Base-by-base conservation (phyloP, 2,797 vertebrate genomes). In the Enteromius afrohamiltoni region DNA sequence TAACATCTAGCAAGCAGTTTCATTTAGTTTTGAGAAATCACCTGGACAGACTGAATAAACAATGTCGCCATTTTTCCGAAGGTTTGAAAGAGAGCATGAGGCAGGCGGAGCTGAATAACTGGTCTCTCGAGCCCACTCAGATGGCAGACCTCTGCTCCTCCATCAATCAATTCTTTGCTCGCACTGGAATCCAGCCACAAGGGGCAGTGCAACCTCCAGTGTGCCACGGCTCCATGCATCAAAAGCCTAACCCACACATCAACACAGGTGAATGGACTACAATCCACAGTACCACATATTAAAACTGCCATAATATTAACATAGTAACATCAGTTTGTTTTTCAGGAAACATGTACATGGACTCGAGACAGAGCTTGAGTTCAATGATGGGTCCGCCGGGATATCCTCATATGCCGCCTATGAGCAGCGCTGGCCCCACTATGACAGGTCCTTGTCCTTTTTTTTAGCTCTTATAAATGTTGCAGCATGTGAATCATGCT, bases 41-140 rank as follows among this genome's bases (percentile, higher is more conserved):
- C 3, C 53, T 19, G 23, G 3, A 51, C 17, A 34, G 8, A 9
- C 29, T n/a, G 29, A 69, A 42, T 62, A 37, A 34, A 75, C 40
- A 8, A 16, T 21, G 2, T n/a, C 37, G 1, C 71, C 0, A 21
- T 76, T 68, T 83, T 37, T 60, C 47, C 79, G 45, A 89, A 97
- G 96, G 96, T 88, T 92, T 97, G 91, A 96, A 96, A 93, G 97
- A 97, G 90, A 97, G 96, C 88, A 97, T 97, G 97, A 95, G 96
- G 90, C 96, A 97, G 92, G 97, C 97, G 2, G 97, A 97, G 92
- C 91, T 97, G 89, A 97, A 97, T 94, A 97, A 97, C 90, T 97
- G 97, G 97, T 97, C 96, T 86, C 94, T 97, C 89, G 97, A 97
- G 91, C 96, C 96, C 83, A 96, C 95, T 89, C 96, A 97, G 90